Percentiles rank a stretch among this genome's conserved stretches.
Evolutionary conservation across 2,113 vertebrate species (phyloP).

Genomic region (Aplodontia rufa): DNA sequence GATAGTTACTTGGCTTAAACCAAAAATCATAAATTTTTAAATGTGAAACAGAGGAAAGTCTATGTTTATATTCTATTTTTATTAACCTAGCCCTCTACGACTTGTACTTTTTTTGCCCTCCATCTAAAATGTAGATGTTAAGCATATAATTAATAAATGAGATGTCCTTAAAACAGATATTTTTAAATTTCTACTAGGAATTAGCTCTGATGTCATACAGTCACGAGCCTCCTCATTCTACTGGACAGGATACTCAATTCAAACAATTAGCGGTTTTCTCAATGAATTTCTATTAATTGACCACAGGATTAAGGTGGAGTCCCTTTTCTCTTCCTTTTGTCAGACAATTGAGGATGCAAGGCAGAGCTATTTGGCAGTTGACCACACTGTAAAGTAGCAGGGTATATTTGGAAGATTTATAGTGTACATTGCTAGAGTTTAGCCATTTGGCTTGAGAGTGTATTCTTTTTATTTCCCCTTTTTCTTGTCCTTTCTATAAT

Average conservation of each 20-base stretch:
- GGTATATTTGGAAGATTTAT: slow-evolving; percentile 79
- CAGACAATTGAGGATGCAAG: slow-evolving; percentile 70
- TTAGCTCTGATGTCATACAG: neutral
- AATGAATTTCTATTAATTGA: slow-evolving; percentile 72
- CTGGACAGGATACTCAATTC: slow-evolving; percentile 26
- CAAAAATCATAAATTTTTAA: slow-evolving; percentile 21
- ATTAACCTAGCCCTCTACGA: neutral
- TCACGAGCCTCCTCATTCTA: neutral
- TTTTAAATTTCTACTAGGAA: neutral
- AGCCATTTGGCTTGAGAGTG: slow-evolving; percentile 79
- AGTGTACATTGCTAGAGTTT: slow-evolving; percentile 80
- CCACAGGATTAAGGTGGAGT: slow-evolving; percentile 36
- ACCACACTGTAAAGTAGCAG: slow-evolving; percentile 77
- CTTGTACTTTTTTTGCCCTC: slow-evolving; percentile 19
- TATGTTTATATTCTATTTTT: slow-evolving; percentile 32
- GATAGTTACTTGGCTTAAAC: slow-evolving; percentile 21
- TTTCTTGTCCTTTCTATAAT: slow-evolving; percentile 68
- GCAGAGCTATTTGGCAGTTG: slow-evolving; percentile 79
- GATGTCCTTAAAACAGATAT: slow-evolving; percentile 10
- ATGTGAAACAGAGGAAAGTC: neutral
- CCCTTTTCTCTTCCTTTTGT: slow-evolving; percentile 57
- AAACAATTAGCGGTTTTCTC: slow-evolving; percentile 67
- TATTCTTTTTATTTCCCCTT: slow-evolving; percentile 51
- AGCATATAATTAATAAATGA: slow-evolving; percentile 54
- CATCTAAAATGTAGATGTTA: slow-evolving; percentile 45